Evolutionary conservation across 2,888 invertebrate species (phyloP).

Genomic region (Hypercompe scribonia): DNA sequence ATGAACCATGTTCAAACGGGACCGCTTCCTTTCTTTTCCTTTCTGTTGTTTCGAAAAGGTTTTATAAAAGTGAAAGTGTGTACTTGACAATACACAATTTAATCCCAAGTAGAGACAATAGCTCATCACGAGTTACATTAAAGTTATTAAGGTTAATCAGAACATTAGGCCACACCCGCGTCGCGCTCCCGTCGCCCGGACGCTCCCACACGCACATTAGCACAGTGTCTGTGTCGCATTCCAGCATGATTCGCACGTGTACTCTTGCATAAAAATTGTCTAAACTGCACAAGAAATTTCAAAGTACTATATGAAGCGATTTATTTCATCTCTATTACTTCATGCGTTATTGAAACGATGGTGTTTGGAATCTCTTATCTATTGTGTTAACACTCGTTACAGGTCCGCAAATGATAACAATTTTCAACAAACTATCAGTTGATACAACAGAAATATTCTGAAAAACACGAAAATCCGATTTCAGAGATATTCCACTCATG

Average conservation of each 20-base stretch:
- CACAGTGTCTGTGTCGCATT: slow-evolving; percentile 1
- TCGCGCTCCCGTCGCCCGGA: slow-evolving; percentile 5
- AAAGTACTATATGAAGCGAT: background rate
- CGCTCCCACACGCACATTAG: slow-evolving; percentile 14
- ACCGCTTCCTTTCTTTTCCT: background rate
- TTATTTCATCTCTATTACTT: background rate
- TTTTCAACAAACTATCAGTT: background rate
- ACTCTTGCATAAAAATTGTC: background rate
- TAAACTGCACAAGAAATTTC: background rate
- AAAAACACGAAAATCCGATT: background rate
- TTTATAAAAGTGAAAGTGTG: background rate
- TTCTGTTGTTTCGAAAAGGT: background rate
- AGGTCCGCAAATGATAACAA: background rate
- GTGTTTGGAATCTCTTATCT: background rate
- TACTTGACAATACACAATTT: background rate
- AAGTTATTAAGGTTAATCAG: slow-evolving; percentile 29
- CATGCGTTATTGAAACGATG: background rate
- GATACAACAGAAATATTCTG: background rate
- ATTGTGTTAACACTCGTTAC: background rate
- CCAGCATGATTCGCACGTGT: slow-evolving; percentile 3
- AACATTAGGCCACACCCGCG: slow-evolving; percentile 12
- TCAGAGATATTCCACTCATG: background rate
- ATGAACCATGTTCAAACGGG: background rate
- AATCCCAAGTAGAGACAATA: slow-evolving; percentile 14
- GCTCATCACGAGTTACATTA: slow-evolving; percentile 19